A percentile compares a stretch with the other conserved stretches of the same genome.
phyloP scores from a whole-genome alignment of 2,113 vertebrate species.

The Himantopus leucocephalus region DNA sequence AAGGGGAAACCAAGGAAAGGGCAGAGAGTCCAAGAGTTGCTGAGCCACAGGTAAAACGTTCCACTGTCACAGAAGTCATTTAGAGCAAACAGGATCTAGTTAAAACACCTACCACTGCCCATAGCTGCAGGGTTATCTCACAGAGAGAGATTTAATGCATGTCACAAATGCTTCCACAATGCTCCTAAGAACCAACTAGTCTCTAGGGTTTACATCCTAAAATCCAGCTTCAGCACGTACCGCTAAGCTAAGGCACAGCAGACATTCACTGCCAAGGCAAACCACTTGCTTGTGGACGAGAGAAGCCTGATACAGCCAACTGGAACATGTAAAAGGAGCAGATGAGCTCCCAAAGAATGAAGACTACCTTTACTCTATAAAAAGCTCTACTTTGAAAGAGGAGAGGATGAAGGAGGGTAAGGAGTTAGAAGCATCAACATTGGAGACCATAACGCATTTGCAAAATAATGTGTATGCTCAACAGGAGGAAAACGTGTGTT shows the following conservation, averaged over 20 bases:
- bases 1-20: background rate
- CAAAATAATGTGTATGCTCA: background rate
- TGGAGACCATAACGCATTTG: background rate
- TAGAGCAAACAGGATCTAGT: background rate
- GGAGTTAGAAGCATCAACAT: background rate
- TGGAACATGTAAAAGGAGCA: background rate
- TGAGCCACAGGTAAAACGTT: background rate
- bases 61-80: background rate
- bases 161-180: background rate
- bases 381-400: background rate
- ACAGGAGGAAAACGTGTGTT: background rate
- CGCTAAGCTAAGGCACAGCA: accelerated
- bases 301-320: accelerated
- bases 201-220: background rate
- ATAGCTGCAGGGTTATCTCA: background rate
- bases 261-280: background rate
- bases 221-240: background rate
- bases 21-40: background rate
- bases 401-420: background rate
- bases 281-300: background rate
- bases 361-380: background rate
- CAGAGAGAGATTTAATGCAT: background rate
- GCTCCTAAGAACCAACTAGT: background rate
- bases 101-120: background rate
- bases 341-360: background rate